Evolutionary conservation across 2,113 vertebrate species (phyloP), one percentile per base, ranked within the genome.

Genomic region (Centropus unirufus): DNA sequence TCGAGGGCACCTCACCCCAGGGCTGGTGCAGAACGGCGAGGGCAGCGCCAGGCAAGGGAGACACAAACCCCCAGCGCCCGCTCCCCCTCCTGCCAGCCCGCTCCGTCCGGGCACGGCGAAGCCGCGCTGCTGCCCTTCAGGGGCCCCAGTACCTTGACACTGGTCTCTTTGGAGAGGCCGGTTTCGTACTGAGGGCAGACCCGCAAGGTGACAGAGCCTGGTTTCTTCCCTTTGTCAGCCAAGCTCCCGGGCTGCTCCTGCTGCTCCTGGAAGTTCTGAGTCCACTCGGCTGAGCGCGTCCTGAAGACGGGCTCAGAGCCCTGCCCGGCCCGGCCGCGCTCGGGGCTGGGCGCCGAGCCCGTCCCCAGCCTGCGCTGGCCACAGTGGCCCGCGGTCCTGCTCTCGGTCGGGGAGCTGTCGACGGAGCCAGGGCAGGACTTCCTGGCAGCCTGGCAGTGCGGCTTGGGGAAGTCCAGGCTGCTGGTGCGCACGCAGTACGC

Each of bases 401-500:
- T 82, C 68, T 98, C 97, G 0, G 97, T 96, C 5, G 98, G 98
- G 51, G 98, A 98, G 83, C 98, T 98, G 69, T 98, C 98, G 8
- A 98, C 98, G 0, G 99, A 98, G 23, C 98, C 98, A 0, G 98
- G 98, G 59, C 98, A 97, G 69, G 98, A 98, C 62, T 97, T 98
- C 11, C 96, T 94, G 55, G 97, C 97, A 0, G 92, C 97, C 6
- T 97, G 97, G 86, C 96, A 96, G 73, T 93, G 91, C 2, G 97
- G 97, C 40, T 97, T 97, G 26, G 99, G 98, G 93, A 98, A 98
- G 95, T 99, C 98, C 83, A 99, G 97, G 95, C 99, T 99, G 97
- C 98, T 99, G 95, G 99, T 99, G 15, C 99, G 98, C 9, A 99
- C 98, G 5, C 98, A 99, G 92, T 99, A 98, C 0, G 99, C 99